Evolutionary conservation across 2,113 vertebrate species (phyloP), one percentile per base, ranked within the genome.

Genomic region (Orycteropus afer): DNA sequence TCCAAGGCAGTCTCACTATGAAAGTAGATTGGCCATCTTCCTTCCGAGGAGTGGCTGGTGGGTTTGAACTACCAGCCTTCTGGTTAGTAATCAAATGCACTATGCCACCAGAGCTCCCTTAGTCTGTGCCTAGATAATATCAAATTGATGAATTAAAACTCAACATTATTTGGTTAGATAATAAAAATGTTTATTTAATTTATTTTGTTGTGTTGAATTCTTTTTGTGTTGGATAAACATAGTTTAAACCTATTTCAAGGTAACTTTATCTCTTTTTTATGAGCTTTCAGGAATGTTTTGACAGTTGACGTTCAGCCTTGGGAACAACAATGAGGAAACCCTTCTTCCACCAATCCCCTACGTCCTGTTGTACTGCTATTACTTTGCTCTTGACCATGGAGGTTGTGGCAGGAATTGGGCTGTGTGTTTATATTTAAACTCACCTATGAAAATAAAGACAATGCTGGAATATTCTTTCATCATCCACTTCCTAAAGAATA

Each of bases 141-240:
- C n/a, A 82, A 85, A 65, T 1, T 49, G 34, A 25, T 22, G 76
- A 45, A 65, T 77, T 82, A 92, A 95, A 94, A 45, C 27, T 47
- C 4, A 57, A 76, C 0, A 61, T 92, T 74, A 51, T 71, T 96
- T 90, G 25, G 49, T 85, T 80, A 91, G 47, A 42, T 87, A 81
- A 51, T 84, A 74, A 84, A 96, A 45, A 57, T 84, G 42, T 85
- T 87, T 76, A 34, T 80, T 29, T 73, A 20, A 85, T 77, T 89
- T 81, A 65, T 61, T 22, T 67, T 15, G 32, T 65, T 65, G 9
- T 49, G 51, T 25, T 32, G 69, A 67, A 27, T 79, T 53, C 6
- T 82, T 87, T 90, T 49, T 63, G 29, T 71, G 34, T 23, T 17
- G 57, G 49, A 55, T 37, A 53, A 81, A 79, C 76, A 23, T 11